Percentiles rank a stretch among this genome's conserved stretches.
Evolutionary conservation across 1,140 invertebrate genomes (phyloP).

Genomic region (Temnothorax nylanderi): DNA sequence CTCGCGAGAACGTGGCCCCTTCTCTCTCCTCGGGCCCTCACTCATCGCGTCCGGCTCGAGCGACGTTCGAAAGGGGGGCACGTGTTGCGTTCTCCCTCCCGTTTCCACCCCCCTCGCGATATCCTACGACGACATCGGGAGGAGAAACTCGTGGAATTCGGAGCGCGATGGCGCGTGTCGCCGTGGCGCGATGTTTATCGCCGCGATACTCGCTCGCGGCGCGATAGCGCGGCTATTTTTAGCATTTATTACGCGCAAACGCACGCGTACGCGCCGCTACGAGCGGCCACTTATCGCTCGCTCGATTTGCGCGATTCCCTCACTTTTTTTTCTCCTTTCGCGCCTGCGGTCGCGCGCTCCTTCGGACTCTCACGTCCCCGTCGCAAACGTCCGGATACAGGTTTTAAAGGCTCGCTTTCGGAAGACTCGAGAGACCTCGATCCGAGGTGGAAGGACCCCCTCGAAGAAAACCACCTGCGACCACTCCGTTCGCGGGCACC

Average conservation of each 20-base stretch:
- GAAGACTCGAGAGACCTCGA: neutral
- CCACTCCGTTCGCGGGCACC: neutral
- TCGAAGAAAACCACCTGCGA: neutral
- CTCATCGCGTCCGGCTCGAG: neutral
- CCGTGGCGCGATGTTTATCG: constrained; percentile 50
- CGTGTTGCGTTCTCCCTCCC: neutral
- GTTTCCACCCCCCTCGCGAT: neutral
- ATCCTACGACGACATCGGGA: neutral
- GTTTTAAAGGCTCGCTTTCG: neutral
- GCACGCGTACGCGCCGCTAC: constrained; percentile 22
- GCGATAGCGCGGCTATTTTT: constrained; percentile 68
- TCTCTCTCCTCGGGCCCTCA: neutral
- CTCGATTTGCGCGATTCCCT: neutral
- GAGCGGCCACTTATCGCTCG: constrained; percentile 20
- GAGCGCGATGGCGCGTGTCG: constrained; percentile 5
- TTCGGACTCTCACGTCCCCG: neutral
- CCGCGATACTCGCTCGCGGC: constrained; percentile 33
- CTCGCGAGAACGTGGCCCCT: neutral
- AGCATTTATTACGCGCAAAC: constrained; percentile 53
- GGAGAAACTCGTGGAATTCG: neutral
- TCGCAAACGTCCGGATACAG: neutral
- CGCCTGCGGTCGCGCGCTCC: neutral
- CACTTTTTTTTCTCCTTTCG: neutral
- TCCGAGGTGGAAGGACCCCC: neutral
- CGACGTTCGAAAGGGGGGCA: too few relatives aligned